Percentiles rank a stretch among this genome's conserved stretches.
phyloP scores from a whole-genome alignment of 2,888 invertebrate species.

The Mylabris sibirica region DNA sequence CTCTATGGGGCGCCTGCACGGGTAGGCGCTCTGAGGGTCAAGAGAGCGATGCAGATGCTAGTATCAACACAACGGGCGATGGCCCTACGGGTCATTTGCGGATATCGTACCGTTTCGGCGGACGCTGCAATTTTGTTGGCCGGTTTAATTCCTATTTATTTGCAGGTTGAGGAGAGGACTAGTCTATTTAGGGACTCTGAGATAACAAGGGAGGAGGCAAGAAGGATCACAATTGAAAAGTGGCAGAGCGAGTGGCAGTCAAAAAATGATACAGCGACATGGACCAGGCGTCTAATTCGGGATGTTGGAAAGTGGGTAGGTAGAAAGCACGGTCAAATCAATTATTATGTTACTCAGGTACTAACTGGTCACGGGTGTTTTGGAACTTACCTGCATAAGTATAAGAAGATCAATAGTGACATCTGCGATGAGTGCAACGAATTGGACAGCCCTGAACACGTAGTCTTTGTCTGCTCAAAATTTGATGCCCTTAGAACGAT shows the following conservation, averaged over 20 bases:
- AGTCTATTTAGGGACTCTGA: too few relatives aligned
- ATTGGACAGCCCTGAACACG: conserved; percentile 9
- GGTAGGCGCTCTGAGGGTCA: conserved; percentile 1
- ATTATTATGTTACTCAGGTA: conserved; percentile 15
- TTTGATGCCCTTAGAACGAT: too few relatives aligned
- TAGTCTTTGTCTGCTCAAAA: conserved; percentile 13
- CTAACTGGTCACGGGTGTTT: conserved; percentile 25
- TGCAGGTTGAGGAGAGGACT: conserved; percentile 14
- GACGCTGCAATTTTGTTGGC: conserved; percentile 25
- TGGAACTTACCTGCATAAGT: conserved; percentile 14
- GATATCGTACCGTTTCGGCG: conserved; percentile 29
- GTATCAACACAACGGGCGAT: conserved; percentile 19
- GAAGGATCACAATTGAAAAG: not conserved
- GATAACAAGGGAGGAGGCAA: not conserved
- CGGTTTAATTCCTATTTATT: conserved; percentile 24
- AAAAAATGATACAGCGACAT: not conserved
- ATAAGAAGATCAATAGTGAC: not conserved
- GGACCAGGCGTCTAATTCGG: not conserved
- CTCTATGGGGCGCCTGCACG: conserved; percentile 31
- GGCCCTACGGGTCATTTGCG: conserved; percentile 5
- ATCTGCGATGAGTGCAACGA: conserved; percentile 8
- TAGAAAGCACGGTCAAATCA: not conserved
- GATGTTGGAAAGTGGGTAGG: not conserved
- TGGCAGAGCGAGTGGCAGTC: not conserved
- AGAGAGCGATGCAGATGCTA: conserved; percentile 8